Evolutionary conservation across 2,113 vertebrate species (phyloP).

Genomic region (Baryphthengus martii): DNA sequence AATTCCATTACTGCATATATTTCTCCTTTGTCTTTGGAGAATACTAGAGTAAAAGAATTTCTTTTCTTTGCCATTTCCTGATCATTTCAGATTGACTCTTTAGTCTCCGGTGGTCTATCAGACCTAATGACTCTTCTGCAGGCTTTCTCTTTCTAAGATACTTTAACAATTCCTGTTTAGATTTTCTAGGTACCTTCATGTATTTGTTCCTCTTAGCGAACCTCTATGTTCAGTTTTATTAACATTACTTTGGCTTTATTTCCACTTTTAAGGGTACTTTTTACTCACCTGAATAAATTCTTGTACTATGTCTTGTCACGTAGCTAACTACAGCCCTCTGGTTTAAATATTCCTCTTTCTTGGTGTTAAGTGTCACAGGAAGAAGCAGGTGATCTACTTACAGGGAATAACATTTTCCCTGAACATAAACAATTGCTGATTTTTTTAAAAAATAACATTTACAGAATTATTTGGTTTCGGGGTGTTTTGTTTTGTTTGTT

Average conservation of each 20-base stretch:
- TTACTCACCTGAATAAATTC: slow-evolving; percentile 33
- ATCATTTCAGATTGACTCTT: slow-evolving; percentile 30
- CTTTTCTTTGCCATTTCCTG: slow-evolving; percentile 42
- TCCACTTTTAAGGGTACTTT: slow-evolving; percentile 5
- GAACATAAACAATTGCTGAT: neutral
- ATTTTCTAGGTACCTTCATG: neutral
- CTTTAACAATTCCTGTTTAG: neutral
- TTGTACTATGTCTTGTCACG: neutral
- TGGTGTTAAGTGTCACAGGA: neutral
- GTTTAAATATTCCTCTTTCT: slow-evolving; percentile 6
- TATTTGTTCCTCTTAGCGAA: neutral
- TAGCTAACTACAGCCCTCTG: neutral
- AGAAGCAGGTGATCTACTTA: neutral
- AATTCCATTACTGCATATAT: slow-evolving; percentile 32
- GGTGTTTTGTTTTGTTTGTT: neutral
- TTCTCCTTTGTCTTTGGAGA: slow-evolving; percentile 59
- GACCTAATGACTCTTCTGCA: neutral
- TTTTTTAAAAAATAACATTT: neutral
- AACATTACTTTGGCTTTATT: neutral
- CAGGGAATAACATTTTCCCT: neutral
- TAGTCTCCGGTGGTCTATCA: slow-evolving; percentile 26
- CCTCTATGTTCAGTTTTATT: slow-evolving; percentile 9
- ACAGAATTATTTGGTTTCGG: neutral
- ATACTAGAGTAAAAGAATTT: slow-evolving; percentile 41
- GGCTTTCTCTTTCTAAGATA: neutral